Evolutionary conservation across 2,113 vertebrate genomes (phyloP).

Genomic region (Cyprinodon variegatus): DNA sequence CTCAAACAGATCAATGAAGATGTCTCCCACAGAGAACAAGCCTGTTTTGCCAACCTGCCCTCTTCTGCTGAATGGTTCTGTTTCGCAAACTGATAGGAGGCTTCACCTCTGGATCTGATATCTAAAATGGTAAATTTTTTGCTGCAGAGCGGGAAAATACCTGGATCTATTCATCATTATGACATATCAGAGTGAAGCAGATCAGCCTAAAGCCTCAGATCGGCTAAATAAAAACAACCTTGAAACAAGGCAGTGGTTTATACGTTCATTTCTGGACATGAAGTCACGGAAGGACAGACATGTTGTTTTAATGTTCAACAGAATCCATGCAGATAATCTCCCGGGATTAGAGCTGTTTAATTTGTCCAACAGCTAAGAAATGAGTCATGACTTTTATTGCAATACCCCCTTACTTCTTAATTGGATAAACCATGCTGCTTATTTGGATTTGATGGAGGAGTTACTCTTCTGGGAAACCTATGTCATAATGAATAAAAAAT

Average conservation of each 20-base stretch:
- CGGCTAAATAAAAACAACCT: too few relatives aligned
- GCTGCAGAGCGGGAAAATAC: neutral
- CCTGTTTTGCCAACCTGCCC: neutral
- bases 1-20: neutral
- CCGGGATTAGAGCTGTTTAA: neutral
- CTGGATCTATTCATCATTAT: neutral
- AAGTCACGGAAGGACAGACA: neutral
- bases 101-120: neutral
- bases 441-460: neutral
- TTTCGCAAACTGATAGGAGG: neutral
- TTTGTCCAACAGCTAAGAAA: neutral
- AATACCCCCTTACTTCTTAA: too few relatives aligned
- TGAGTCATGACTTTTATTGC: neutral
- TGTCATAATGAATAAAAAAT: neutral
- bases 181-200: neutral
- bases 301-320: neutral
- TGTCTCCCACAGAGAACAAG: neutral
- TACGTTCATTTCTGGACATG: neutral
- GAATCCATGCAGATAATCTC: neutral
- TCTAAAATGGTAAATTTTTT: neutral
- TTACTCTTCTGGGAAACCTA: too few relatives aligned
- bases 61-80: neutral
- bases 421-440: too few relatives aligned
- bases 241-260: neutral
- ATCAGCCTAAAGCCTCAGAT: too few relatives aligned